phyloP scores from a whole-genome alignment of 2,113 vertebrate genomes.

The Oreochromis tanganicae region DNA sequence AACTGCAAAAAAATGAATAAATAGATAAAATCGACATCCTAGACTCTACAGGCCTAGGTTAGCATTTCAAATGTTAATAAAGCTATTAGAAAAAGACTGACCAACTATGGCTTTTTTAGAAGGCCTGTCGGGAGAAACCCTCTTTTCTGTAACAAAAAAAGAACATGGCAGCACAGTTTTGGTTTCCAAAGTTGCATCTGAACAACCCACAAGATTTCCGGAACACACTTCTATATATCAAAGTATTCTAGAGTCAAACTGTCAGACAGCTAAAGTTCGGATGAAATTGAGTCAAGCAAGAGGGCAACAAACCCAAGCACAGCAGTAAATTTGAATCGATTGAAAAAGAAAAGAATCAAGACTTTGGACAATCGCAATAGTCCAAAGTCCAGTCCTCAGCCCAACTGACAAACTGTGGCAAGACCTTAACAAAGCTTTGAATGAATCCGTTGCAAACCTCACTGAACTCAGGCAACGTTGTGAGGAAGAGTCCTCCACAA shows the following conservation, averaged over 20 bases:
- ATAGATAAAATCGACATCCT: rapidly evolving
- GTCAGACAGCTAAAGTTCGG: neutral
- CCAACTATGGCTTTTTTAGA: neutral
- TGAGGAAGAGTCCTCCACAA: neutral
- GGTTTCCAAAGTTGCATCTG: neutral
- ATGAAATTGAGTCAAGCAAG: neutral
- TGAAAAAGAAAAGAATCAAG: neutral
- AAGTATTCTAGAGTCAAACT: neutral
- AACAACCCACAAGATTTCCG: neutral
- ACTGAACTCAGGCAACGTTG: neutral
- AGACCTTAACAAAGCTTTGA: neutral
- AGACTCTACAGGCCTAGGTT: neutral
- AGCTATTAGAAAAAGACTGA: neutral
- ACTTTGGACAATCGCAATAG: neutral
- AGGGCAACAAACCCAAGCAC: rapidly evolving
- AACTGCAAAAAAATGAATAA: neutral
- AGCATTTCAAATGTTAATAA: neutral
- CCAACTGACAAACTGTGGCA: neutral
- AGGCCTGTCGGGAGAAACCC: neutral
- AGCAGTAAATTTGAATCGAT: rapidly evolving
- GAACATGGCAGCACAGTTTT: neutral
- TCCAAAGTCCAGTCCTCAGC: neutral
- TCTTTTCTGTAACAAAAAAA: neutral
- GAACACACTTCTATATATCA: rapidly evolving
- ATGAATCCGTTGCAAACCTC: neutral